Percentiles rank a stretch among this genome's conserved stretches.
Conservation (phyloP, 2,797 vertebrate species). For the Bryconaethiops microstoma region DNA sequence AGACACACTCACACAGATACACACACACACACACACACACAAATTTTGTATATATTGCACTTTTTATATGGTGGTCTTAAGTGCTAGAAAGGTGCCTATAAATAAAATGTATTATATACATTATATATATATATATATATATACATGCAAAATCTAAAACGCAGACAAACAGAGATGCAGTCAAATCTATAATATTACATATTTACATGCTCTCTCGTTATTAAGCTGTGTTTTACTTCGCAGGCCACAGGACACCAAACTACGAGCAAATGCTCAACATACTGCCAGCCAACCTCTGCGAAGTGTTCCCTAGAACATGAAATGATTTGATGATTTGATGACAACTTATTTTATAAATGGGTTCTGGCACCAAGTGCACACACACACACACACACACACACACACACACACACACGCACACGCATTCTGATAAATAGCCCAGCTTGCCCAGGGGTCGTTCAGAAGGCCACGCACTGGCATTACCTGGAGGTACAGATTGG, state of each 20-base stretch:
- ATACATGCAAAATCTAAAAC: too few relatives aligned
- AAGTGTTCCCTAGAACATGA: conserved; percentile 76
- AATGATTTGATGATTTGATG: conserved; percentile 81
- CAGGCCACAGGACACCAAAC: conserved; percentile 12
- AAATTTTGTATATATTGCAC: too few relatives aligned
- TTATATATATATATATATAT: too few relatives aligned
- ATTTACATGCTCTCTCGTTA: too few relatives aligned
- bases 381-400: not conserved
- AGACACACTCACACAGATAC: too few relatives aligned
- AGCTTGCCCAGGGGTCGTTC: conserved; percentile 69
- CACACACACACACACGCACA: conserved; percentile 12
- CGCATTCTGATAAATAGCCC: not conserved
- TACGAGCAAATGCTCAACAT: conserved; percentile 40
- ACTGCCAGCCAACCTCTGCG: conserved; percentile 69
- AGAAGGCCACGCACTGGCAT: conserved; percentile 63
- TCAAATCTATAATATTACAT: too few relatives aligned
- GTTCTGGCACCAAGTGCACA: conserved; percentile 78
- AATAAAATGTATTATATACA: too few relatives aligned
- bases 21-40: too few relatives aligned
- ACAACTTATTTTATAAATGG: conserved; percentile 81
- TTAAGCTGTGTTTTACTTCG: not conserved
- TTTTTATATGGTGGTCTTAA: too few relatives aligned
- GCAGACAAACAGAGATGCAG: too few relatives aligned
- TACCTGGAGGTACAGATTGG: conserved; percentile 72
- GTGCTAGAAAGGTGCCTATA: too few relatives aligned